phyloP scores from a whole-genome alignment of 2,113 vertebrate genomes.

The Pygathrix nemaeus region DNA sequence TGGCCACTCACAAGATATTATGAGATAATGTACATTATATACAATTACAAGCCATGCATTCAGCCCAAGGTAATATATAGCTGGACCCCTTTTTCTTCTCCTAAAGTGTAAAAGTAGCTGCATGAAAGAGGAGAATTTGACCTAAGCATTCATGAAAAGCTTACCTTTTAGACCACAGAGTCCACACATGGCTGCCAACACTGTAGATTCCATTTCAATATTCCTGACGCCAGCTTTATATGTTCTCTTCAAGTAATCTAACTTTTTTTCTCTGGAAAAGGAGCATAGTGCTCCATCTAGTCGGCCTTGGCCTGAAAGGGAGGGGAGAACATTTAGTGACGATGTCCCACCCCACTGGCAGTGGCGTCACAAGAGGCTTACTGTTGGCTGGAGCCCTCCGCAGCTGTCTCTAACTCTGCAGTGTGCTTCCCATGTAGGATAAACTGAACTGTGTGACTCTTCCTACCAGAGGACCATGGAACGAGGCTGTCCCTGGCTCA shows the following conservation, averaged over 20 bases:
- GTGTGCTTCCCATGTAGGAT: not conserved
- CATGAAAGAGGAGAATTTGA: not conserved
- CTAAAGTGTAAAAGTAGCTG: not conserved
- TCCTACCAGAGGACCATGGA: not conserved
- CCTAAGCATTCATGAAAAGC: not conserved
- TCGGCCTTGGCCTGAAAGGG: constrained; percentile 88
- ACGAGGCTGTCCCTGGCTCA: not conserved
- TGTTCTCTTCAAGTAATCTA: constrained; percentile 90
- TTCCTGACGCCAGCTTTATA: constrained; percentile 88
- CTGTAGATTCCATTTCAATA: constrained; percentile 93
- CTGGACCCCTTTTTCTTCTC: not conserved
- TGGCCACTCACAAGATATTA: not conserved
- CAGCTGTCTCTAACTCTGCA: not conserved
- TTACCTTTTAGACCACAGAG: constrained; percentile 91
- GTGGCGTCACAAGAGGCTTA: not conserved
- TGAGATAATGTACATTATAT: not conserved
- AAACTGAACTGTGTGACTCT: not conserved
- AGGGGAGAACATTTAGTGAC: constrained; percentile 19
- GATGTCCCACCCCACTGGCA: not conserved
- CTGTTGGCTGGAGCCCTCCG: not conserved
- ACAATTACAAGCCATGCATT: not conserved
- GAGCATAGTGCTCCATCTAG: constrained; percentile 91
- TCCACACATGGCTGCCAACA: constrained; percentile 91
- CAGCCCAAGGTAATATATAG: not conserved
- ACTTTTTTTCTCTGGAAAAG: constrained; percentile 91